Evolutionary conservation across 2,113 vertebrate genomes (phyloP).

Genomic region (Parus major): DNA sequence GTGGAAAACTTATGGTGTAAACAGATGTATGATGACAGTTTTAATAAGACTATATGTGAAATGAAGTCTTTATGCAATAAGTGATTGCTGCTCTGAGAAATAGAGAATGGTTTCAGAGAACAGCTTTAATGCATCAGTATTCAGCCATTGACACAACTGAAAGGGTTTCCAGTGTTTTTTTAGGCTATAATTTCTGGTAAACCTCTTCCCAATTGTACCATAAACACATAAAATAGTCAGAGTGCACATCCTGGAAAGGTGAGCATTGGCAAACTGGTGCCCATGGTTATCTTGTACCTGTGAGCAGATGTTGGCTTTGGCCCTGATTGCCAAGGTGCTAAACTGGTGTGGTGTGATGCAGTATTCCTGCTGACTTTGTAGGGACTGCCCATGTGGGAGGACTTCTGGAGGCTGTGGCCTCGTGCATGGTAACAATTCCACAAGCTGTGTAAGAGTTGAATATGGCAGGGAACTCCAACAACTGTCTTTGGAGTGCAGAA

Average conservation of each 20-base stretch:
- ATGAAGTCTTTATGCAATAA: neutral
- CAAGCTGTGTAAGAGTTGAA: neutral
- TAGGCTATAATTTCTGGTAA: neutral
- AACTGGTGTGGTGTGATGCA: neutral
- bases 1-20: neutral
- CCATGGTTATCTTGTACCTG: neutral
- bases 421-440: neutral
- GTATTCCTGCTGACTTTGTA: neutral
- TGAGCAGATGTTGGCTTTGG: neutral
- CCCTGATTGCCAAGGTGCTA: neutral
- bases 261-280: neutral
- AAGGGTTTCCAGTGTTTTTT: neutral
- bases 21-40: neutral
- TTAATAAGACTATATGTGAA: neutral
- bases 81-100: neutral
- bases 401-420: neutral
- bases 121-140: neutral
- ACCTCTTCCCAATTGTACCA: neutral
- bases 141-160: neutral
- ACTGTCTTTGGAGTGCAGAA: neutral
- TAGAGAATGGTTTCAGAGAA: neutral
- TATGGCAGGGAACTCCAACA: neutral
- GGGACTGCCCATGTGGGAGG: neutral
- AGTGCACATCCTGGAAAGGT: neutral
- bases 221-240: neutral